Base-by-base conservation (phyloP, 2,797 vertebrate species). In the Pangasius krempfi region DNA sequence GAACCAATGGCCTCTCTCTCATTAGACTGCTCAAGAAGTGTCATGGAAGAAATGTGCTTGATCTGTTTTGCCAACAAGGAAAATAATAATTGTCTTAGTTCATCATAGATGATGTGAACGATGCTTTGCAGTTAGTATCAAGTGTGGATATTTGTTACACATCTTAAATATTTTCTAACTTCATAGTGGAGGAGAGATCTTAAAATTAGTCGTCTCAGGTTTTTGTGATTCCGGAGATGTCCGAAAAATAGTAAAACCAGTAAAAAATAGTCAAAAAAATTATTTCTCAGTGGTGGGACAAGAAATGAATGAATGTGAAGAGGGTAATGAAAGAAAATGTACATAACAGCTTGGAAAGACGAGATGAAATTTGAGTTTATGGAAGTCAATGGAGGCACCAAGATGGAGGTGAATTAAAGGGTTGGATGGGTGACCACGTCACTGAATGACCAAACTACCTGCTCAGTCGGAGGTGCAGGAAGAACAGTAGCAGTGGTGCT, bases 1-100 rank as follows among this genome's bases (percentile, higher is more conserved):
- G 92, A 89, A 93, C 94, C 92, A 89, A 90, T 93, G 93, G 96
- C 94, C 93, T 96, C 95, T 96, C 95, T 95, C 95, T 95, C 96
- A 96, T 95, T 95, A 92, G 95, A 94, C 95, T 96, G 94, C 91
- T 96, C 96, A 95, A 96, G 95, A 88, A 96, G 95, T 93, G 96
- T 96, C 93, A 96, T 95, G 68, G 96, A 96, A 0, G 95, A 91
- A 97, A 84, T 95, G 88, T 95, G 94, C 91, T 92, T 95, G 91
- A 94, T 96, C 96, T 92, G 91, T 96, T 78, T 68, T 70, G 75
- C 85, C 78, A 70, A 90, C n/a, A 75, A 85, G 37, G 50, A 47
- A 89, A 70, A 78, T 84, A 84, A 89, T 52, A 85, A 73, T 44
- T 40, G 47, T 22, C 30, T 86, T 56, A 89, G 12, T 79, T 47